Conservation (phyloP, 2,888 invertebrate genomes). For the Synanthedon vespiformis region DNA sequence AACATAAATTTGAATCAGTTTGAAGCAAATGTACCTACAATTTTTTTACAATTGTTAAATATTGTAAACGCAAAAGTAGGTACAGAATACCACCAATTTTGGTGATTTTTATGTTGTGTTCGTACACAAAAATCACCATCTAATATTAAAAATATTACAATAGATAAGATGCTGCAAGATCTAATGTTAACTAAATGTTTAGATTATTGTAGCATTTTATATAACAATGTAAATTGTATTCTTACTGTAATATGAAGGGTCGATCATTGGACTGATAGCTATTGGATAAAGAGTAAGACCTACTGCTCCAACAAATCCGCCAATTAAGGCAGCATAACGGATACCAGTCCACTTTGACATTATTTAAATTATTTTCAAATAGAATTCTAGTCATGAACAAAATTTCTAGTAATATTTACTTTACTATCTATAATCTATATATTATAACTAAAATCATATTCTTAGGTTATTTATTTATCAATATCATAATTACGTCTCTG, state of each 20-base stretch:
- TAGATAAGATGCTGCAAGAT: no score
- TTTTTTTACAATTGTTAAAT: no score
- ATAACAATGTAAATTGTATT: constrained; percentile 2
- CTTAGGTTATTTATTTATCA: neutral
- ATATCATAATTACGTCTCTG: no score
- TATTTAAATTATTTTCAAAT: neutral
- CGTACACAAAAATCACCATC: no score
- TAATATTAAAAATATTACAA: no score
- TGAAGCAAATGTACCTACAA: no score
- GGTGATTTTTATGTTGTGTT: no score
- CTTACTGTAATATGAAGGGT: constrained; percentile 75
- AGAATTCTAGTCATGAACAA: neutral
- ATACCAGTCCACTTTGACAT: constrained; percentile 50
- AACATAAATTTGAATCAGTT: neutral
- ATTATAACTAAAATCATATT: neutral
- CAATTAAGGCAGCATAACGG: constrained; percentile 64
- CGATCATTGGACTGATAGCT: constrained; percentile 72
- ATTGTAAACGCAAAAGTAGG: no score
- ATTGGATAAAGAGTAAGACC: constrained; percentile 71
- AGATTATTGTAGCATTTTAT: no score
- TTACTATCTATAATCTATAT: no score
- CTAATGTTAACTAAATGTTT: no score
- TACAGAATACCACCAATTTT: no score
- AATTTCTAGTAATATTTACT: neutral
- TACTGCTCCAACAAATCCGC: constrained; percentile 66